Conservation (phyloP, 2,888 invertebrate species). For the Ochlodes sylvanus region DNA sequence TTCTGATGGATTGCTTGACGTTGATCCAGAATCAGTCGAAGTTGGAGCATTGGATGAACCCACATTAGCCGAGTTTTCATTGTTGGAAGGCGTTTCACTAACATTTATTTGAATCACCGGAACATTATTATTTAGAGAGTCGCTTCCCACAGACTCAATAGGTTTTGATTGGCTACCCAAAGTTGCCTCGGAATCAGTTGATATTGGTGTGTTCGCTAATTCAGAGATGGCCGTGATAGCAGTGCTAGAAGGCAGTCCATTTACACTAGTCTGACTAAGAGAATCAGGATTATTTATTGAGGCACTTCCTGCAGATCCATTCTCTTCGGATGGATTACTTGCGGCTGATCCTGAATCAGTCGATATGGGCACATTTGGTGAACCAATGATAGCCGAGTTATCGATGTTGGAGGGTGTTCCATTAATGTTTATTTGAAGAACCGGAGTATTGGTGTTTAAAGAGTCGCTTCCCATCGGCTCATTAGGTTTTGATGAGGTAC, state of each 20-base stretch:
- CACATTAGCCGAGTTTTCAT: neutral
- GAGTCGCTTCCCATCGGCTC: neutral
- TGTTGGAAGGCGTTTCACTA: neutral
- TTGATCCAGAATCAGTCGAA: neutral
- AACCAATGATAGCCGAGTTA: conserved; percentile 6
- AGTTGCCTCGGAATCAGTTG: neutral
- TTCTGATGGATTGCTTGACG: neutral
- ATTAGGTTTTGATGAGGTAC: neutral
- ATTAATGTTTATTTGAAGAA: neutral
- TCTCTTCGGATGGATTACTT: neutral
- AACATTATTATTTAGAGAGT: neutral
- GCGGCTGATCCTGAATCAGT: neutral
- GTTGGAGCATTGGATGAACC: conserved; percentile 9
- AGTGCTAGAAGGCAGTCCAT: neutral
- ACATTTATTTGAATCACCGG: neutral
- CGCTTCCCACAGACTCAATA: neutral
- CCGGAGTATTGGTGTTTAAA: neutral
- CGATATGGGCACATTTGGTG: neutral
- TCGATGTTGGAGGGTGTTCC: neutral
- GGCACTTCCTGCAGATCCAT: neutral
- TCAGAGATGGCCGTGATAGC: neutral
- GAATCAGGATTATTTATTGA: neutral
- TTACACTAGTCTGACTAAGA: neutral
- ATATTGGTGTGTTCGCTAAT: neutral
- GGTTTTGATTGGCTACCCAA: no score